Conservation (phyloP, 2,113 vertebrate genomes). For the Brachyhypopomus gauderio region DNA sequence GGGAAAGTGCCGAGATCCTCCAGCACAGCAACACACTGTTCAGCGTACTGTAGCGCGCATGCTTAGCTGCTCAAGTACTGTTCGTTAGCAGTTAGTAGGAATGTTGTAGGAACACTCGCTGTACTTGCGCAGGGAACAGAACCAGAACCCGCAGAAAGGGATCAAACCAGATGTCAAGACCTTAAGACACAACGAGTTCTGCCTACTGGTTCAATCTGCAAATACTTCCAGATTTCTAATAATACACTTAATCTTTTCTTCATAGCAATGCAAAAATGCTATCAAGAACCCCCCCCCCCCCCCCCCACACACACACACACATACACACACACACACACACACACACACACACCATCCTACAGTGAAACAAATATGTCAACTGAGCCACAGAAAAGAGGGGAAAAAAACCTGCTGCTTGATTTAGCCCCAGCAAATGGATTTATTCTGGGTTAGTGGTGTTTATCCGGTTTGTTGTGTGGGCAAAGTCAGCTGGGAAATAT, state of each 20-base stretch:
- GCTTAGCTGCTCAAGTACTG: slow-evolving; percentile 11
- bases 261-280: background rate
- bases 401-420: slow-evolving; percentile 32
- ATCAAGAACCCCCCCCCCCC: background rate
- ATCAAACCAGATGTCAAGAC: background rate
- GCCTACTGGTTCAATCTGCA: background rate
- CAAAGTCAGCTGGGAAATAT: slow-evolving; percentile 52
- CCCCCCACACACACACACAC: background rate
- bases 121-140: background rate
- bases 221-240: background rate
- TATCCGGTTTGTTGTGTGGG: slow-evolving; percentile 41
- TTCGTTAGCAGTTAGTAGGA: background rate
- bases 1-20: background rate
- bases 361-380: slow-evolving; percentile 19
- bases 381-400: background rate
- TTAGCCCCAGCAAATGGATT: slow-evolving; percentile 41
- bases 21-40: slow-evolving; percentile 8
- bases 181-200: background rate
- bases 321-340: background rate
- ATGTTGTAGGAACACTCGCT: background rate
- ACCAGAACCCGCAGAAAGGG: background rate
- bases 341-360: too few species aligned
- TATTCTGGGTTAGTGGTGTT: slow-evolving; percentile 47
- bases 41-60: background rate
- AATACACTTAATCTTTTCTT: background rate